Percentiles rank a stretch among this genome's conserved stretches.
These are phyloP conservation scores for Callyntrura sp. DNA, from an alignment of 2,888 invertebrate genomes.

Conservation along the genomic window DNA sequence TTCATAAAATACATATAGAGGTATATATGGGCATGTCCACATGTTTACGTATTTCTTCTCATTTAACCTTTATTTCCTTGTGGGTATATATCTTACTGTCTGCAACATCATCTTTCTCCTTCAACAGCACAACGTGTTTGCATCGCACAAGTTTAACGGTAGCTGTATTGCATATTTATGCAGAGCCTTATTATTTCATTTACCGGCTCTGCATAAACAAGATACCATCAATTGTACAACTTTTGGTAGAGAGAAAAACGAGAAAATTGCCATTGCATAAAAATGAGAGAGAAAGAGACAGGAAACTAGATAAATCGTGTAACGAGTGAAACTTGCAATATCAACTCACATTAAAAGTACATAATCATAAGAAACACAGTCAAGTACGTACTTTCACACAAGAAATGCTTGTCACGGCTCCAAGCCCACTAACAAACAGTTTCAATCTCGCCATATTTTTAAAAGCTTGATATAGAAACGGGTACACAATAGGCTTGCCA, in stretches of 20 bases:
- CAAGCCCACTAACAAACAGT: not conserved
- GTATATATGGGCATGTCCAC: too few species aligned
- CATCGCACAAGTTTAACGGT: not conserved
- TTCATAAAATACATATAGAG: not conserved
- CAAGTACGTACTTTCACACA: not conserved
- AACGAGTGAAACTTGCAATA: conserved; percentile 58
- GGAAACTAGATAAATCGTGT: conserved; percentile 36
- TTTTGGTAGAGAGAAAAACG: not conserved
- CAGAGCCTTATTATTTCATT: not conserved
- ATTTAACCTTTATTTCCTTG: too few species aligned
- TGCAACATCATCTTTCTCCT: not conserved
- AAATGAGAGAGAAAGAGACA: not conserved
- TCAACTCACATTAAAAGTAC: conserved; percentile 49
- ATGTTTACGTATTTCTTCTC: not conserved
- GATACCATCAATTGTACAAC: conserved; percentile 10
- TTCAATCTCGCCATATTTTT: too few species aligned
- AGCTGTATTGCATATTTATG: not conserved
- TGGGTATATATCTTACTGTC: too few species aligned
- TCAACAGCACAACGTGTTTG: not conserved
- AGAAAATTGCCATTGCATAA: not conserved
- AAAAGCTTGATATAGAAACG: not conserved
- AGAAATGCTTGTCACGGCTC: not conserved
- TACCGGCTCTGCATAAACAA: conserved; percentile 3
- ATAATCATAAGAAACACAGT: conserved; percentile 1
- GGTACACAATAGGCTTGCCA: too few species aligned